Evolutionary conservation across 2,888 invertebrate species (phyloP).

Genomic region (Microctonus hyperodae): DNA sequence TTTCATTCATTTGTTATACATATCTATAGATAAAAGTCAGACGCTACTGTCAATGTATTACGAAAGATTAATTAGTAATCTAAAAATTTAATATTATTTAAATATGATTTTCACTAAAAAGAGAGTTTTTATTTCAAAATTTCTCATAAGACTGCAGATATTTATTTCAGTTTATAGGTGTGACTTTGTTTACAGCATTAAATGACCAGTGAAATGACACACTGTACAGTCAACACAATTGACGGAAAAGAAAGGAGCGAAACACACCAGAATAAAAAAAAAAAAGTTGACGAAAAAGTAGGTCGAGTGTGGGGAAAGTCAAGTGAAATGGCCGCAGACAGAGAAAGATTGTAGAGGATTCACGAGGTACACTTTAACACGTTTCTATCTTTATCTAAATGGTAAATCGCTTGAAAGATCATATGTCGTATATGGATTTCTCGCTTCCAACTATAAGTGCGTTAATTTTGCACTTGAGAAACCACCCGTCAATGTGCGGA

Average conservation of each 20-base stretch:
- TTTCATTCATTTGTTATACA: background rate
- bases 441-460: background rate
- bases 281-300: slow-evolving; percentile 19
- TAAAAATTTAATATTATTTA: background rate
- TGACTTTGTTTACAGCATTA: background rate
- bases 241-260: slow-evolving; percentile 6
- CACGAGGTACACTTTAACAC: background rate
- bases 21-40: background rate
- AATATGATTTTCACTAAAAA: background rate
- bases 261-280: background rate
- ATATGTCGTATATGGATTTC: background rate
- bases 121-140: background rate
- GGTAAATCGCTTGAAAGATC: background rate
- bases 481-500: background rate
- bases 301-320: slow-evolving; percentile 24
- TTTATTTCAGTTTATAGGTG: background rate
- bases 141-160: background rate
- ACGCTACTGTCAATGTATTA: background rate
- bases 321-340: slow-evolving; percentile 17
- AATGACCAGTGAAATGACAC: slow-evolving; percentile 9
- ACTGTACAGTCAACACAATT: slow-evolving; percentile 8
- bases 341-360: background rate
- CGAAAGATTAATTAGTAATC: background rate
- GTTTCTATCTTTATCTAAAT: slow-evolving; percentile 9
- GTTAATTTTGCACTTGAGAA: background rate